These are phyloP conservation scores for Bolborhynchus lineola DNA, from an alignment of 2,113 vertebrate species.

Conservation along the genomic window DNA sequence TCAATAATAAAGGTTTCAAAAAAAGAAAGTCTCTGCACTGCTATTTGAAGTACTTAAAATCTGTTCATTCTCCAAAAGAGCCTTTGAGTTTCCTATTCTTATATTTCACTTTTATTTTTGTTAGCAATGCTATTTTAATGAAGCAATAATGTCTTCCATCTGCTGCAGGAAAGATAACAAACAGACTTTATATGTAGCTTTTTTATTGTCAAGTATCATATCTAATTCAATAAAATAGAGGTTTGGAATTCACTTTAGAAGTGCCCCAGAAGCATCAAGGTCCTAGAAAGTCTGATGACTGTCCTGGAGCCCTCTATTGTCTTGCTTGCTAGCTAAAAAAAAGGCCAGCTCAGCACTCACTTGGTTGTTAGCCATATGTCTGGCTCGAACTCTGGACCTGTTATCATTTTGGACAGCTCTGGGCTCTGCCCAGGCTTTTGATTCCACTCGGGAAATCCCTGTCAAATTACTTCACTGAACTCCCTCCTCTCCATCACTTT, in stretches of 20 bases:
- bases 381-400: not conserved
- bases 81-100: not conserved
- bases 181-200: not conserved
- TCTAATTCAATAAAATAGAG: not conserved
- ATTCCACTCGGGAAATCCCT: not conserved
- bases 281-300: not conserved
- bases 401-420: not conserved
- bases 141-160: not conserved
- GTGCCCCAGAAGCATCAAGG: not conserved
- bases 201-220: not conserved
- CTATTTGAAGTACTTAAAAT: not conserved
- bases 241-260: not conserved
- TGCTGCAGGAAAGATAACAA: not conserved
- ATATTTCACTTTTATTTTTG: not conserved
- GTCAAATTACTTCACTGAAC: not conserved
- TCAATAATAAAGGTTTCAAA: not conserved
- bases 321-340: not conserved
- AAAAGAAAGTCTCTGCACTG: not conserved
- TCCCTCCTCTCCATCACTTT: not conserved
- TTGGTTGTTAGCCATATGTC: not conserved
- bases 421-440: not conserved
- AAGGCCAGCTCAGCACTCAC: not conserved
- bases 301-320: fast-evolving
- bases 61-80: not conserved
- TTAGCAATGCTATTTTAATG: not conserved